A percentile compares a stretch with the other conserved stretches of the same genome.
These are phyloP conservation scores for Cyphomyrmex costatus DNA, from an alignment of 1,140 invertebrate species.

Conservation along the genomic window DNA sequence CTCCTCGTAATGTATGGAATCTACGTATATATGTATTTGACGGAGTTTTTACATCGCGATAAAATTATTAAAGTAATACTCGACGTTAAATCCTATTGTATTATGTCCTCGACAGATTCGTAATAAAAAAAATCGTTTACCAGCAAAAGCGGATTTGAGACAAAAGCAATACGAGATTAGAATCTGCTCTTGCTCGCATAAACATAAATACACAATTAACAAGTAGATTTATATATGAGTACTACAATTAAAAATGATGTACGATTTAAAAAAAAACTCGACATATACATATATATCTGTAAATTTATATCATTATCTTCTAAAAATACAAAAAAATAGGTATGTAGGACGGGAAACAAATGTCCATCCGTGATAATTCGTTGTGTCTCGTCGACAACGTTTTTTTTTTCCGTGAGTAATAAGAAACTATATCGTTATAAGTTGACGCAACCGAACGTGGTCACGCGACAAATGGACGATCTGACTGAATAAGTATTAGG, in stretches of 20 bases:
- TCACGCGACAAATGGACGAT: conserved; percentile 32
- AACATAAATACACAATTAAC: background rate
- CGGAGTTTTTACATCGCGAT: conserved; percentile 29
- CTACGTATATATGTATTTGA: background rate
- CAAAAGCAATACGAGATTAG: background rate
- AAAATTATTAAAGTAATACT: conserved; percentile 18
- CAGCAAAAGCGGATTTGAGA: conserved; percentile 15
- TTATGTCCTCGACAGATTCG: no score
- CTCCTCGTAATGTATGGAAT: background rate
- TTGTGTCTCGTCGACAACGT: background rate
- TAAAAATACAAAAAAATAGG: background rate
- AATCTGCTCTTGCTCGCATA: background rate
- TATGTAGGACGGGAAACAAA: background rate
- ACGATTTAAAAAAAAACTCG: conserved; percentile 15
- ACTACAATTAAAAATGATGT: conserved; percentile 5
- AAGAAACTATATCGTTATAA: background rate
- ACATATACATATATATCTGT: no score
- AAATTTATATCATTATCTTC: background rate
- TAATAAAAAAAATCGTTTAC: conserved; percentile 17
- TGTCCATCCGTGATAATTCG: conserved; percentile 8
- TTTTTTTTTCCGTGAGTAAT: conserved; percentile 3
- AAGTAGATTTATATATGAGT: background rate
- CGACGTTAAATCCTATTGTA: background rate
- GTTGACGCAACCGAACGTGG: background rate
- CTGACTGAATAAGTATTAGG: conserved; percentile 10